Evolutionary conservation across 64 coral and sea anemone species (phyloP).

Genomic region (Actinia equina): DNA sequence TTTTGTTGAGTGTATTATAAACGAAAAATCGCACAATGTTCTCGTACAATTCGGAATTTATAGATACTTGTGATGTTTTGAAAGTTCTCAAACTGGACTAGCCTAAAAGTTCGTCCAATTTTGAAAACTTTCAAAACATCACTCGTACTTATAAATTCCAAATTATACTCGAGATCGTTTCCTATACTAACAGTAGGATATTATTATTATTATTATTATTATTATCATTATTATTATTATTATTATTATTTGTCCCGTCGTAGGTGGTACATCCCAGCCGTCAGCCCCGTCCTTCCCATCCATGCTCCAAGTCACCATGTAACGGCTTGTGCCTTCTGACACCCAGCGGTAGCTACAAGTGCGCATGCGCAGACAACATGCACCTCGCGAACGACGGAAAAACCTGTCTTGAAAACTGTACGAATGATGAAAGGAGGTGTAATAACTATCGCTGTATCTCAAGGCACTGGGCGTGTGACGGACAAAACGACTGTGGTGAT

Average conservation of each 20-base stretch:
- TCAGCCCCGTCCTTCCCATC: conserved; percentile 41
- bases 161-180: background rate
- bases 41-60: too few species aligned
- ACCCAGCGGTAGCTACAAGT: conserved; percentile 59
- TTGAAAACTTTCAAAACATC: too few species aligned
- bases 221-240: too few species aligned
- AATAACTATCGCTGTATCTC: conserved; percentile 73
- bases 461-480: conserved; percentile 83
- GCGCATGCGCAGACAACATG: conserved; percentile 84
- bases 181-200: background rate
- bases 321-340: conserved; percentile 65
- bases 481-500: conserved; percentile 92
- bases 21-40: too few species aligned
- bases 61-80: too few species aligned
- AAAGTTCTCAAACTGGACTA: too few species aligned
- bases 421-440: conserved; percentile 60
- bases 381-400: conserved; percentile 65
- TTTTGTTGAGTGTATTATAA: too few species aligned
- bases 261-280: conserved; percentile 84
- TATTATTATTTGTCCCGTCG: background rate
- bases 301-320: conserved; percentile 59
- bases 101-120: too few species aligned
- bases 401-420: conserved; percentile 80
- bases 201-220: too few species aligned
- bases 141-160: too few species aligned